phyloP scores from a whole-genome alignment of 2,888 invertebrate genomes.

The Anoplius nigerrimus region DNA sequence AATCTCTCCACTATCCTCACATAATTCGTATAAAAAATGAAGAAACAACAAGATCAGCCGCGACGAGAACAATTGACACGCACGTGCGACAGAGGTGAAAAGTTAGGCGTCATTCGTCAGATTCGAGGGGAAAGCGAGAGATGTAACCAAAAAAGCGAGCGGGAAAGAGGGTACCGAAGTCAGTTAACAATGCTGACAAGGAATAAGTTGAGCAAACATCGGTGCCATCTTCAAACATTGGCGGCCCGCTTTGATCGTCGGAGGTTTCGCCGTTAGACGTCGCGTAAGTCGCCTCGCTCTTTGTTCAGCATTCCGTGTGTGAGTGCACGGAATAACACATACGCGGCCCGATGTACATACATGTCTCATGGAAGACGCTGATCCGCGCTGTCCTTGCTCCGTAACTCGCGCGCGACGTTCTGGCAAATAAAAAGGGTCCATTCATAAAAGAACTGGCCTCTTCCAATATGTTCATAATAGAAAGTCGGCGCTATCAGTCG shows the following conservation, averaged over 20 bases:
- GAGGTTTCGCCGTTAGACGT: conserved; percentile 60
- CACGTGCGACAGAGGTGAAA: too few relatives aligned
- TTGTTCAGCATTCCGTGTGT: conserved; percentile 59
- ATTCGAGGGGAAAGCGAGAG: conserved; percentile 21
- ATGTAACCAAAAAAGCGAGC: conserved; percentile 41
- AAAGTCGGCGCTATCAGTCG: background rate
- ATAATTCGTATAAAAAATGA: too few relatives aligned
- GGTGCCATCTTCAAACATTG: conserved; percentile 71
- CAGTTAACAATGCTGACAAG: conserved; percentile 71
- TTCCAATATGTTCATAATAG: background rate
- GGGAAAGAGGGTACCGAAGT: conserved; percentile 42
- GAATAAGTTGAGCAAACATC: conserved; percentile 71
- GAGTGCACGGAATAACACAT: conserved; percentile 20
- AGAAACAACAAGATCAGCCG: too few relatives aligned
- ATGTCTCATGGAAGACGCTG: conserved; percentile 32
- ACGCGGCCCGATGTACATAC: conserved; percentile 29
- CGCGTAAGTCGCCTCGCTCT: conserved; percentile 52
- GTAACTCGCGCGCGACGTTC: background rate
- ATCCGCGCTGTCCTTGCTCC: conserved; percentile 13
- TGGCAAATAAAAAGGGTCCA: background rate
- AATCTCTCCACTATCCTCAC: too few relatives aligned
- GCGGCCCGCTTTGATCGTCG: conserved; percentile 66
- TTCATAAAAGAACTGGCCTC: background rate
- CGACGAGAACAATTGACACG: too few relatives aligned
- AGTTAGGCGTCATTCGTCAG: too few relatives aligned